phyloP scores from a whole-genome alignment of 2,797 vertebrate species.

The Garrulus glandarius region DNA sequence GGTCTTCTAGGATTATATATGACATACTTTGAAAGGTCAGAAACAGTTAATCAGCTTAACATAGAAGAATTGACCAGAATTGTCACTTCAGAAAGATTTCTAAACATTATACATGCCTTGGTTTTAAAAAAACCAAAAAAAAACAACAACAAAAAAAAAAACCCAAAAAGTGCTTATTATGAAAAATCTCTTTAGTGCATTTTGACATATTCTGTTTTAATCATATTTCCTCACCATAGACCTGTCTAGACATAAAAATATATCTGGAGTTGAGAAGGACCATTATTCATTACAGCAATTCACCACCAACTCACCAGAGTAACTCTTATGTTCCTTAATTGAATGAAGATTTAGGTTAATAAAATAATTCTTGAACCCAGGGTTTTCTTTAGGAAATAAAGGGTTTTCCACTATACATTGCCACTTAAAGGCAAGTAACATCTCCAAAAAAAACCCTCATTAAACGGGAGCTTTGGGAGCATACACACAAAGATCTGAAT shows the following conservation, averaged over 20 bases:
- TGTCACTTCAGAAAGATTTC: constrained; percentile 49
- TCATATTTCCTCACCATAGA: constrained; percentile 29
- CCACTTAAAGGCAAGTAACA: not conserved
- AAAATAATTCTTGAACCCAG: constrained; percentile 15
- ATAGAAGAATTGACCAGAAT: constrained; percentile 37
- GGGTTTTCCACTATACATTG: not conserved
- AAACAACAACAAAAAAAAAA: not conserved
- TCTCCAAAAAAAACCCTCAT: not conserved
- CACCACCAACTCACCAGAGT: not conserved
- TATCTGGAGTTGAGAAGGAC: constrained; percentile 50
- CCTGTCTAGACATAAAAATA: constrained; percentile 58
- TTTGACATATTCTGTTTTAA: constrained; percentile 59
- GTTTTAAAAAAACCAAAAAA: not conserved
- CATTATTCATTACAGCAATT: constrained; percentile 14
- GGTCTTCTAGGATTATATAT: constrained; percentile 59
- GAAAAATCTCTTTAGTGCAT: constrained; percentile 26
- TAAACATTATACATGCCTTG: constrained; percentile 18
- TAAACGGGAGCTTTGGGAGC: constrained; percentile 31
- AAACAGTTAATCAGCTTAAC: constrained; percentile 67
- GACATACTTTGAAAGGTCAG: constrained; percentile 58
- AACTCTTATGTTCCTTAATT: not conserved
- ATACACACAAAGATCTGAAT: not conserved
- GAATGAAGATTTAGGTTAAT: not conserved
- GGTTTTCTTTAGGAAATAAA: not conserved
- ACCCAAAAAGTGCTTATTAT: constrained; percentile 9